phyloP scores from a whole-genome alignment of 2,113 vertebrate species.

The Myrmecobius fasciatus region DNA sequence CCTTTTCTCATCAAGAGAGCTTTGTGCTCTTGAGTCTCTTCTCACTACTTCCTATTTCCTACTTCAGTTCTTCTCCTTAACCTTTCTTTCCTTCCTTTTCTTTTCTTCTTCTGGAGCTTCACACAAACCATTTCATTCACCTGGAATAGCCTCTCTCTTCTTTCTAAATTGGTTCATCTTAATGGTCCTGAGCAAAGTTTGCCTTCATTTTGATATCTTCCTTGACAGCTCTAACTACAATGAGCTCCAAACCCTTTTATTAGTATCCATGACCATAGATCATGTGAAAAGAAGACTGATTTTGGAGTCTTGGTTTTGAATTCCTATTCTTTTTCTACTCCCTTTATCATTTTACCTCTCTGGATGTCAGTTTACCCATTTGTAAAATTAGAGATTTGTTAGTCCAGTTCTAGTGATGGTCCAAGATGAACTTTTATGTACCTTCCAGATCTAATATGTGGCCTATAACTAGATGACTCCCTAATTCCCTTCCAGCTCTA shows the following conservation, averaged over 20 bases:
- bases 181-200: background rate
- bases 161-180: slow-evolving; percentile 9
- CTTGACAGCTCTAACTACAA: background rate
- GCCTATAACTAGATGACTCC: background rate
- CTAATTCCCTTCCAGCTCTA: background rate
- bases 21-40: background rate
- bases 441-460: background rate
- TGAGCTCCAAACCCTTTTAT: background rate
- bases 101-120: background rate
- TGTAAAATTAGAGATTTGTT: background rate
- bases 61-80: background rate
- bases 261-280: background rate
- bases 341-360: background rate
- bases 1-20: background rate
- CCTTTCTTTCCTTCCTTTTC: background rate
- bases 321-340: background rate
- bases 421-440: background rate
- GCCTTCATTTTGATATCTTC: background rate
- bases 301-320: background rate
- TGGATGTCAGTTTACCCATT: background rate
- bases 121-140: background rate
- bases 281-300: background rate
- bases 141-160: background rate
- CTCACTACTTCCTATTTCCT: background rate
- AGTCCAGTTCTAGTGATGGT: background rate